phyloP scores from a whole-genome alignment of 1,140 invertebrate genomes.

The Olivierus martensii region DNA sequence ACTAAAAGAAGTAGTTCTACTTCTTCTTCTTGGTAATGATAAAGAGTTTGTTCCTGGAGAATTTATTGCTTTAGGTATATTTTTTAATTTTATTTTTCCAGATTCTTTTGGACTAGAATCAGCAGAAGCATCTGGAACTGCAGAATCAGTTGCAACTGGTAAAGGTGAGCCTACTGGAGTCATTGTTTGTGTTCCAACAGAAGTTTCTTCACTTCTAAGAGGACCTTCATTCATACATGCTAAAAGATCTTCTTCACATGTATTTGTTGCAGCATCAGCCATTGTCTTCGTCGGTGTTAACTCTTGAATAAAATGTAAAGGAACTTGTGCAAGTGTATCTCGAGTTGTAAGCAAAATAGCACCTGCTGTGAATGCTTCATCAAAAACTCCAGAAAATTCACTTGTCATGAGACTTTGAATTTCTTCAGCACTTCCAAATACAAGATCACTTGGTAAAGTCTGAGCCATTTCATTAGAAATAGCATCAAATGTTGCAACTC shows the following conservation, averaged over 20 bases:
- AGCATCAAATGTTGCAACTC: neutral
- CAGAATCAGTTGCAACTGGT: neutral
- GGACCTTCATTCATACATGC: neutral
- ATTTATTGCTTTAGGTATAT: neutral
- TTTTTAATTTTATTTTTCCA: too few species aligned
- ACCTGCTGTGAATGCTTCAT: slow-evolving; percentile 13
- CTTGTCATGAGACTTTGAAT: slow-evolving; percentile 9
- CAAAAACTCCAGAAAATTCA: slow-evolving; percentile 15
- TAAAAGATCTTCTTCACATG: slow-evolving; percentile 16
- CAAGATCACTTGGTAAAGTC: slow-evolving; percentile 6
- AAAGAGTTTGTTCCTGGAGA: neutral
- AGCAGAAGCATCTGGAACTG: too few species aligned
- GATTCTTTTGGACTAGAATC: too few species aligned
- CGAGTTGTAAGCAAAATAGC: slow-evolving; percentile 9
- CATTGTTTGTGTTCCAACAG: slow-evolving; percentile 17
- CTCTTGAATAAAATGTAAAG: slow-evolving; percentile 16
- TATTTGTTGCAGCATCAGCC: slow-evolving; percentile 18
- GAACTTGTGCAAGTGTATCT: slow-evolving; percentile 9
- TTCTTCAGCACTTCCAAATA: slow-evolving; percentile 8
- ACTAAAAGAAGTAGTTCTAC: neutral
- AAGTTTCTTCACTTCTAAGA: slow-evolving; percentile 11
- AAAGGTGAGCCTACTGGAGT: slow-evolving; percentile 14
- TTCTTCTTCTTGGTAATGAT: neutral
- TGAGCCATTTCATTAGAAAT: slow-evolving; percentile 4
- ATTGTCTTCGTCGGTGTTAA: slow-evolving; percentile 10